Conservation (phyloP, 1,140 invertebrate species). For the Thaumatotibia leucotreta region DNA sequence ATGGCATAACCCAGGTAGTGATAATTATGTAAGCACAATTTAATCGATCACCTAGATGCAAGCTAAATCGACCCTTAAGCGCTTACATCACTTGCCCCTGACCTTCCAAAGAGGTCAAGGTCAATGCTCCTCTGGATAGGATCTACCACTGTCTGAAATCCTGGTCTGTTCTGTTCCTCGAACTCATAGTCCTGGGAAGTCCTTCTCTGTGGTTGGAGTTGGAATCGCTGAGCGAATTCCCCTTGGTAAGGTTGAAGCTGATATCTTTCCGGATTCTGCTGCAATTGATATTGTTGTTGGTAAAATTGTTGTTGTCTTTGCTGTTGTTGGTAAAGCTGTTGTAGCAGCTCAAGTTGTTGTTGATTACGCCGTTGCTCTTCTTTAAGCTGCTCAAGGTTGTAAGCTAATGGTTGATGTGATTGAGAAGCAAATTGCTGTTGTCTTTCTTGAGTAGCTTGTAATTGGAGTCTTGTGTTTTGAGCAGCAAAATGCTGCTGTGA, state of each 20-base stretch:
- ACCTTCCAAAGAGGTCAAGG: conserved; percentile 63
- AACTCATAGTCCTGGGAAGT: not conserved
- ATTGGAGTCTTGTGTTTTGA: not conserved
- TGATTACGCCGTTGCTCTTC: conserved; percentile 29
- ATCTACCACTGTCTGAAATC: not conserved
- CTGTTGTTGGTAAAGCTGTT: conserved; percentile 41
- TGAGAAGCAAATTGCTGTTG: conserved; percentile 20
- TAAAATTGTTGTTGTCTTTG: conserved; percentile 16
- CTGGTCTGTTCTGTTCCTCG: not conserved
- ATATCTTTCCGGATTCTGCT: not conserved
- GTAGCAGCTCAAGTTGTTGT: conserved; percentile 22
- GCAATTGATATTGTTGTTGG: conserved; percentile 5
- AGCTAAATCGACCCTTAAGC: not conserved
- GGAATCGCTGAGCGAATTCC: not conserved
- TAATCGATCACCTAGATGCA: not conserved
- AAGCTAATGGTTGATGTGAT: conserved; percentile 24
- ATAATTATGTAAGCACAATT: not conserved
- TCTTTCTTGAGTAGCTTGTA: conserved; percentile 12
- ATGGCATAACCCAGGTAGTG: not conserved
- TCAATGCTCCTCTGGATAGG: conserved; percentile 48
- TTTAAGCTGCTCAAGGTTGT: conserved; percentile 34
- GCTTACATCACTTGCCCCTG: conserved; percentile 20
- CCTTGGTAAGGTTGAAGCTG: not conserved
- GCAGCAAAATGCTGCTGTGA: not conserved
- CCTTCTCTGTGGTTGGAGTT: not conserved